phyloP scores from a whole-genome alignment of 2,888 invertebrate genomes.

The Dicycla oo region DNA sequence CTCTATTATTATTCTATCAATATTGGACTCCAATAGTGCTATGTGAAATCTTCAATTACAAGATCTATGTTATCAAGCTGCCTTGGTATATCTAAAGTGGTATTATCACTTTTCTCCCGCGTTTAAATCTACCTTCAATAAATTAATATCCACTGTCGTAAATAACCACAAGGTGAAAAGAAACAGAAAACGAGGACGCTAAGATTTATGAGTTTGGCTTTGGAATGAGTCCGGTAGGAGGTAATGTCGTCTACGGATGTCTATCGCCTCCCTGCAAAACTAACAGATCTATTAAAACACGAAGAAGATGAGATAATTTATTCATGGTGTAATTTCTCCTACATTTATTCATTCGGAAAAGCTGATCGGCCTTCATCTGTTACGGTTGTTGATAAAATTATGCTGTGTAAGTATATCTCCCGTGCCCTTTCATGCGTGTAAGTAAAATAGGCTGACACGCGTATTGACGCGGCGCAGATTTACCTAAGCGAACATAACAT shows the following conservation, averaged over 20 bases:
- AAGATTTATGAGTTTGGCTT: slow-evolving; percentile 42
- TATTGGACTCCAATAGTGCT: background rate
- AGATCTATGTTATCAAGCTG: background rate
- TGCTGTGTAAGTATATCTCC: slow-evolving; percentile 41
- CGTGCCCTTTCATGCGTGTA: slow-evolving; percentile 53
- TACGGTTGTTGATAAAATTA: slow-evolving; percentile 47
- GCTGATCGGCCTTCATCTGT: slow-evolving; percentile 45
- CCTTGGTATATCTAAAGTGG: background rate
- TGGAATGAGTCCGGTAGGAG: slow-evolving; percentile 20
- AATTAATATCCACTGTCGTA: slow-evolving; percentile 45
- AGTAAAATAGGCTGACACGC: slow-evolving; percentile 51
- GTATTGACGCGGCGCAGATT: slow-evolving; percentile 42
- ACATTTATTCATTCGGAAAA: slow-evolving; percentile 54
- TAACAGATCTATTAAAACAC: slow-evolving; percentile 44
- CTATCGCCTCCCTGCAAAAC: slow-evolving; percentile 23
- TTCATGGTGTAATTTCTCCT: slow-evolving; percentile 47
- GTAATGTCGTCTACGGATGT: slow-evolving; percentile 33
- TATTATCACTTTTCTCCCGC: slow-evolving; percentile 7
- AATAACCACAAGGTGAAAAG: slow-evolving; percentile 53
- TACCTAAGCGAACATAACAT: slow-evolving; percentile 15
- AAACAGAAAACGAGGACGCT: slow-evolving; percentile 35
- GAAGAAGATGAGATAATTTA: slow-evolving; percentile 40
- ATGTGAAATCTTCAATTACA: background rate
- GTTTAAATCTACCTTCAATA: slow-evolving; percentile 29
- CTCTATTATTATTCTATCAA: too few relatives aligned